Conservation (phyloP, 2,797 vertebrate genomes). For the Brachymystax lenok region DNA sequence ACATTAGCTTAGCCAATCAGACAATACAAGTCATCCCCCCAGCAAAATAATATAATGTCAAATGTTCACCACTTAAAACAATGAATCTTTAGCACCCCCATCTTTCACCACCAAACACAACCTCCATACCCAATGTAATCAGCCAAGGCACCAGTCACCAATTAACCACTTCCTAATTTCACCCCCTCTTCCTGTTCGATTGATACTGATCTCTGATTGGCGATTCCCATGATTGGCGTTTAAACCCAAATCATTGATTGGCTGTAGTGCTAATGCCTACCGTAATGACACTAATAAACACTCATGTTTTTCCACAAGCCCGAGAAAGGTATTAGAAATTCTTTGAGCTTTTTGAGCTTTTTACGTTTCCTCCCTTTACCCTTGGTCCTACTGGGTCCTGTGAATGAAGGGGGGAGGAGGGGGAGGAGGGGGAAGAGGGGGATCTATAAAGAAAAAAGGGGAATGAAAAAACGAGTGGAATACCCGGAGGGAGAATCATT, state of each 20-base stretch:
- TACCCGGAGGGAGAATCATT: conserved; percentile 37
- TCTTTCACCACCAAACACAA: neutral
- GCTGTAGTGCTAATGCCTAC: neutral
- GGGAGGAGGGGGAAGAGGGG: neutral
- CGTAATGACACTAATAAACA: neutral
- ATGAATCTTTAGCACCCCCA: neutral
- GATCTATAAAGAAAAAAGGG: neutral
- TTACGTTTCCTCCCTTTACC: conserved; percentile 25
- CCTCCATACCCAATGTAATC: neutral
- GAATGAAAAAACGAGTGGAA: neutral
- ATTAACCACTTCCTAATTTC: neutral
- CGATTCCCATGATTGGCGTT: neutral
- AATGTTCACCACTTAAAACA: no score
- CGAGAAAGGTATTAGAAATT: neutral
- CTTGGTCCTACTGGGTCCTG: conserved; percentile 7
- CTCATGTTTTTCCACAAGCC: neutral
- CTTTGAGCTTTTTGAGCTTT: conserved; percentile 22
- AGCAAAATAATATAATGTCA: no score
- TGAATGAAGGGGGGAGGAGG: conserved; percentile 4
- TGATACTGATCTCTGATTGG: conserved; percentile 16
- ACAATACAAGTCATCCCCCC: no score
- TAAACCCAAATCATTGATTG: neutral
- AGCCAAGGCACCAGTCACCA: neutral
- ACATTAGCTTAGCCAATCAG: no score
- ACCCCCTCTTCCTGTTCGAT: neutral